These are phyloP conservation scores for Zosterops lateralis DNA, from an alignment of 2,113 vertebrate species.

Conservation along the genomic window DNA sequence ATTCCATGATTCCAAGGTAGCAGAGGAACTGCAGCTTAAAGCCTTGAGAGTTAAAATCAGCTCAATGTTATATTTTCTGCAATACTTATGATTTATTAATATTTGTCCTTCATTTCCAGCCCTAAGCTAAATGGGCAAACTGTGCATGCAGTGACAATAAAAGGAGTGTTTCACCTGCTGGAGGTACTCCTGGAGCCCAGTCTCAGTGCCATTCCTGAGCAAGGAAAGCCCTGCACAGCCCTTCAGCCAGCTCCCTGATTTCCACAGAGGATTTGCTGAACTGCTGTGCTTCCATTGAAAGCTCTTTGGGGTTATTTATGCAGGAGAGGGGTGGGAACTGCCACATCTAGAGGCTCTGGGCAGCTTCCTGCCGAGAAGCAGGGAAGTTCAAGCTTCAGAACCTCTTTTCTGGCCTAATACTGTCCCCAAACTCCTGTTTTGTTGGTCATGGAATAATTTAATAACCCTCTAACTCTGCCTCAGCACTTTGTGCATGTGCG, in stretches of 20 bases:
- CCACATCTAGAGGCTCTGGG: not conserved
- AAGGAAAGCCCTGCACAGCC: not conserved
- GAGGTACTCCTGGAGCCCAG: not conserved
- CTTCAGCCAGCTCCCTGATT: not conserved
- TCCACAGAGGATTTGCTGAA: not conserved
- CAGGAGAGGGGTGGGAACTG: not conserved
- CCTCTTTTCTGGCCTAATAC: not conserved
- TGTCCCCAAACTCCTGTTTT: not conserved
- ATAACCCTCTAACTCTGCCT: not conserved
- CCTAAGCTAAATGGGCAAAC: not conserved
- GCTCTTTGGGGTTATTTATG: not conserved
- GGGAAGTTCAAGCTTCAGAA: not conserved
- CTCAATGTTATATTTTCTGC: not conserved
- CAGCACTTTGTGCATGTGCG: not conserved
- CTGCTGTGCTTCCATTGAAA: not conserved
- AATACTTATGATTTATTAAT: not conserved
- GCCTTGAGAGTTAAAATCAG: not conserved
- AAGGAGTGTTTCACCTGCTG: not conserved
- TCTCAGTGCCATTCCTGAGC: not conserved
- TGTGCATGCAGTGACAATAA: fast-evolving
- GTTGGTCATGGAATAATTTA: not conserved
- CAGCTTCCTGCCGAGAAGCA: not conserved
- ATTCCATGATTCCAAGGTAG: not conserved
- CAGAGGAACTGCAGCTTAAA: not conserved
- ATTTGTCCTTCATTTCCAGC: not conserved